Evolutionary conservation across 2,888 invertebrate genomes (phyloP).

Genomic region (Eupithecia subumbrata): DNA sequence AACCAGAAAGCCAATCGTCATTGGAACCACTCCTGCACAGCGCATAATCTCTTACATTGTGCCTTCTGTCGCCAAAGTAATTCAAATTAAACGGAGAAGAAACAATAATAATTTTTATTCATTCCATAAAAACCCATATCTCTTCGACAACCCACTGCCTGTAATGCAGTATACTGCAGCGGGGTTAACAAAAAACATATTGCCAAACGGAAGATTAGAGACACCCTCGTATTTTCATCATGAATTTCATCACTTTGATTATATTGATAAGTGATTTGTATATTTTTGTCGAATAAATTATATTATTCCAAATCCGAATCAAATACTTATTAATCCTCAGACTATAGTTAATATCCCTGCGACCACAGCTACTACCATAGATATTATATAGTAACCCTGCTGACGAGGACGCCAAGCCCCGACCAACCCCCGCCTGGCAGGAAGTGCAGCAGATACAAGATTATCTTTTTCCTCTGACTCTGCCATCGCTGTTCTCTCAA

Average conservation of each 20-base stretch:
- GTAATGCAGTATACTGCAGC: constrained; percentile 34
- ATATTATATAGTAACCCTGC: constrained; percentile 24
- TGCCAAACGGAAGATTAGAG: constrained; percentile 30
- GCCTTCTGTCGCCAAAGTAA: constrained; percentile 10
- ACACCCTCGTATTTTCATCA: constrained; percentile 63
- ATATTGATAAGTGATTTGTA: constrained; percentile 49
- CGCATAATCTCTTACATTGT: constrained; percentile 12
- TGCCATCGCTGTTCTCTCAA: constrained; percentile 18
- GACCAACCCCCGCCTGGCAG: constrained; percentile 45
- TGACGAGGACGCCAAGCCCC: constrained; percentile 47
- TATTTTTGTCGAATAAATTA: constrained; percentile 6
- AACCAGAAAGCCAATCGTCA: constrained; percentile 23
- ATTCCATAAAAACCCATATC: constrained; percentile 45
- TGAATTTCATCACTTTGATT: constrained; percentile 61
- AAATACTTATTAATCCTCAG: background rate
- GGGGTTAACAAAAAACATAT: constrained; percentile 34
- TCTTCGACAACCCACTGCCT: constrained; percentile 44
- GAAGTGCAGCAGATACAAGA: constrained; percentile 58
- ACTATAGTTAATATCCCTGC: background rate
- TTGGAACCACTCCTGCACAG: background rate
- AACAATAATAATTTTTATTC: constrained; percentile 42
- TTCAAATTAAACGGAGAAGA: constrained; percentile 42
- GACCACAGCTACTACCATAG: background rate
- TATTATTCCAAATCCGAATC: background rate
- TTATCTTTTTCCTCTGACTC: constrained; percentile 43